Conservation (phyloP, 2,113 vertebrate species). For the Halcyon senegalensis region DNA sequence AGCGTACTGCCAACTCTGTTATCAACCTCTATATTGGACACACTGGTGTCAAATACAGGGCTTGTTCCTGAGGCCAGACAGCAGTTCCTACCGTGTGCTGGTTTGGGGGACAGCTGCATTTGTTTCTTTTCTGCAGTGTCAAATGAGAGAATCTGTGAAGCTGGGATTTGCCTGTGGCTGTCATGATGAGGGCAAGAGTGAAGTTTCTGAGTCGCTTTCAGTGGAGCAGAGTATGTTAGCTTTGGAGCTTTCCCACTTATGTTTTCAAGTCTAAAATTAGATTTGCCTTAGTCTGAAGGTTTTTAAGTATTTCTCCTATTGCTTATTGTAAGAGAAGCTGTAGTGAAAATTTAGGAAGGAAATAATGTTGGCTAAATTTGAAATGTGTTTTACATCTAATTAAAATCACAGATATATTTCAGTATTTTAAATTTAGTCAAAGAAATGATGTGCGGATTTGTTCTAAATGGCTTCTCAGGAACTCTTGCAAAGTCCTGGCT, state of each 20-base stretch:
- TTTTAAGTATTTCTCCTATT: neutral
- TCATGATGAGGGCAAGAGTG: rapidly evolving
- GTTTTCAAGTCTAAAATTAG: neutral
- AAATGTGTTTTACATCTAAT: neutral
- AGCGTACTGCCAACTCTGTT: neutral
- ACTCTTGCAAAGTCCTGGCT: neutral
- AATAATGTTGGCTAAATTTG: neutral
- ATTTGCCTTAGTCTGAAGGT: neutral
- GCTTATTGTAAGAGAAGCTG: neutral
- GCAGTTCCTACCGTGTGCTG: neutral
- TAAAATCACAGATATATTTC: neutral
- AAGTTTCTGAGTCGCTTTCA: neutral
- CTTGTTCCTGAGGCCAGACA: neutral
- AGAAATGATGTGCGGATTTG: neutral
- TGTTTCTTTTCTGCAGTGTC: neutral
- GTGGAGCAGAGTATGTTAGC: neutral
- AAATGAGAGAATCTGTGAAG: neutral
- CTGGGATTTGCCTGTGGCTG: neutral
- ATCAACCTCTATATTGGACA: neutral
- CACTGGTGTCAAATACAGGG: neutral
- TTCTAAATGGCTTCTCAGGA: neutral
- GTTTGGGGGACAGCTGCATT: neutral
- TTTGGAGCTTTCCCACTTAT: neutral
- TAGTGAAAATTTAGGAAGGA: neutral
- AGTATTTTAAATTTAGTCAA: neutral